Conservation (phyloP, 2,113 vertebrate species). For the Orycteropus afer region DNA sequence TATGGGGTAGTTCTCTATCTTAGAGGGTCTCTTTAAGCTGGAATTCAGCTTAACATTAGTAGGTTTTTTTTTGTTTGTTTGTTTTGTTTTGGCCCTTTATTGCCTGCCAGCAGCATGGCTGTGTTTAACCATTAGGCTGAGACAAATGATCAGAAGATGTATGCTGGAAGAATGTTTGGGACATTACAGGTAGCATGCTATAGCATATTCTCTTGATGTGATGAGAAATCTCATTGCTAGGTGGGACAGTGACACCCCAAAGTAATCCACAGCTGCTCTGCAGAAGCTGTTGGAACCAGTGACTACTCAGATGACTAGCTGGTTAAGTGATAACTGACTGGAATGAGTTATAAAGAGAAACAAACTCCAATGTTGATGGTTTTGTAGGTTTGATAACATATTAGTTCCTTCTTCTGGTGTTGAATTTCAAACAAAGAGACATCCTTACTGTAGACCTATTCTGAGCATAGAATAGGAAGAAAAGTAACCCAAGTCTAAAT, state of each 20-base stretch:
- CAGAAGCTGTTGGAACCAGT: not conserved
- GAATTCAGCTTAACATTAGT: too few relatives aligned
- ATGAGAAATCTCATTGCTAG: not conserved
- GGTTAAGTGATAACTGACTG: not conserved
- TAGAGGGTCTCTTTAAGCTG: too few relatives aligned
- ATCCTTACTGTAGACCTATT: not conserved
- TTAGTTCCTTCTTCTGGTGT: not conserved
- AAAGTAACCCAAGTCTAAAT: not conserved
- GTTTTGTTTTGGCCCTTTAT: constrained; percentile 6
- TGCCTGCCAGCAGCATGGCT: not conserved
- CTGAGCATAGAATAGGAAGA: not conserved
- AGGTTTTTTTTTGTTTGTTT: too few relatives aligned
- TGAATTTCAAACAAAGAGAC: not conserved
- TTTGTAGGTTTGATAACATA: not conserved
- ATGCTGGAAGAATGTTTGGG: not conserved
- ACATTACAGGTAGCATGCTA: not conserved
- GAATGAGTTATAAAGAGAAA: not conserved
- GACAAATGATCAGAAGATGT: not conserved
- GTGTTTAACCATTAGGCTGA: not conserved
- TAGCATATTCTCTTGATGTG: not conserved
- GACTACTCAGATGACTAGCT: not conserved
- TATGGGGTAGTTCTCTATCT: too few relatives aligned
- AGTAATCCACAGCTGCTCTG: not conserved
- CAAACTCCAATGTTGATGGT: not conserved
- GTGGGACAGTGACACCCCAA: not conserved